Conservation (phyloP, 2,797 vertebrate genomes). For the Macropus fuliginosus region DNA sequence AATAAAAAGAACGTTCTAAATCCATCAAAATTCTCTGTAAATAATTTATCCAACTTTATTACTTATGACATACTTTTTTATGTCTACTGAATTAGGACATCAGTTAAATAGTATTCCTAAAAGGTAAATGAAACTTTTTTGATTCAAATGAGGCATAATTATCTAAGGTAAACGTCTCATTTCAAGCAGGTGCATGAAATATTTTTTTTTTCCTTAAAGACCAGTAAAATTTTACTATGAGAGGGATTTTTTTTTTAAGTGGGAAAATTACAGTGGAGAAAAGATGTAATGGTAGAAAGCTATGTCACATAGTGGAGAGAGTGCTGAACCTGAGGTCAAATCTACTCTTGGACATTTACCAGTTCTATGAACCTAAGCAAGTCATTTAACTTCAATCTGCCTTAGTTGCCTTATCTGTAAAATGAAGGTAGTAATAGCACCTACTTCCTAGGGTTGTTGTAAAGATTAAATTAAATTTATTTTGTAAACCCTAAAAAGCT, state of each 20-base stretch:
- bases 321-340: not conserved
- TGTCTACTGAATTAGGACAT: not conserved
- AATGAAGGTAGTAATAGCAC: not conserved
- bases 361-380: not conserved
- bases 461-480: not conserved
- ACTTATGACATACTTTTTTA: conserved; percentile 9
- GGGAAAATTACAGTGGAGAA: not conserved
- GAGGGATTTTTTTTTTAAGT: not conserved
- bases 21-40: conserved; percentile 41
- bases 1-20: conserved; percentile 75
- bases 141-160: not conserved
- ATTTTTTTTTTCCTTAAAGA: not conserved
- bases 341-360: not conserved
- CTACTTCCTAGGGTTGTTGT: not conserved
- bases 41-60: not conserved
- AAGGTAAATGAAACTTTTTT: conserved; percentile 19
- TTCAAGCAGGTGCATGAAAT: not conserved
- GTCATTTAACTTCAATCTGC: not conserved
- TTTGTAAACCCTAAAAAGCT: not conserved
- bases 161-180: not conserved
- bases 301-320: not conserved
- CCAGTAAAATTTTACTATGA: not conserved
- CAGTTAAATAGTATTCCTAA: not conserved
- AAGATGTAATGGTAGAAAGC: not conserved
- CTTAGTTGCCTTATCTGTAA: not conserved